Evolutionary conservation across 2,888 invertebrate species (phyloP).

Genomic region (Ypsolopha scabrella): DNA sequence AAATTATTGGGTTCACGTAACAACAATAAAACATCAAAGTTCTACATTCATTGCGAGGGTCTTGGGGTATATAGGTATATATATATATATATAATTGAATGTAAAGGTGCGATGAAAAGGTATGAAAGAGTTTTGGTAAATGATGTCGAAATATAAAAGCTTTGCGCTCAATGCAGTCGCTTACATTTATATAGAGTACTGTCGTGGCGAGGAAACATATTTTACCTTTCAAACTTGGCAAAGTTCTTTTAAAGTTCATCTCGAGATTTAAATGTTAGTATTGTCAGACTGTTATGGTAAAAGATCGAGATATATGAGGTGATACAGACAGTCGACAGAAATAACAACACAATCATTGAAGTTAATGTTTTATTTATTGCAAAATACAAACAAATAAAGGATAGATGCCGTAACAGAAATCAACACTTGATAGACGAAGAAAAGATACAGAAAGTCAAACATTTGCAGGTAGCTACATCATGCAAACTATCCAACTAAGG

Average conservation of each 20-base stretch:
- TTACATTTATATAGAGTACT: background rate
- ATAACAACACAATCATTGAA: background rate
- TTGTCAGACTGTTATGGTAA: conserved; percentile 19
- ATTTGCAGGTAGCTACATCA: conserved; percentile 30
- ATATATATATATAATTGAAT: background rate
- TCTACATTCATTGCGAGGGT: background rate
- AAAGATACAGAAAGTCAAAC: conserved; percentile 38
- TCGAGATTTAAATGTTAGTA: conserved; percentile 29
- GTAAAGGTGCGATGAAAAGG: conserved; percentile 1
- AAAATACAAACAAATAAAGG: background rate
- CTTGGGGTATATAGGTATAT: background rate
- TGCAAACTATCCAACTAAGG: conserved; percentile 67
- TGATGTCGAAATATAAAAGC: conserved; percentile 22
- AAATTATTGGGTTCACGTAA: too few species aligned
- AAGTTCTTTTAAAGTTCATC: conserved; percentile 47
- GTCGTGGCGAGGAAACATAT: background rate
- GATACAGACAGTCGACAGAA: conserved; percentile 35
- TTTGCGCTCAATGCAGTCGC: conserved; percentile 43
- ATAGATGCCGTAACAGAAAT: background rate
- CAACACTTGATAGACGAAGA: conserved; percentile 18
- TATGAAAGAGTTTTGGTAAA: background rate
- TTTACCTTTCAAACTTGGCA: background rate
- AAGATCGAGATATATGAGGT: conserved; percentile 29
- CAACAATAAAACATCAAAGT: too few species aligned
- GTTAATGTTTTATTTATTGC: too few species aligned